Evolutionary conservation across 2,113 vertebrate species (phyloP), one percentile per base, ranked within the genome.

Genomic region (Amazona vittata): DNA sequence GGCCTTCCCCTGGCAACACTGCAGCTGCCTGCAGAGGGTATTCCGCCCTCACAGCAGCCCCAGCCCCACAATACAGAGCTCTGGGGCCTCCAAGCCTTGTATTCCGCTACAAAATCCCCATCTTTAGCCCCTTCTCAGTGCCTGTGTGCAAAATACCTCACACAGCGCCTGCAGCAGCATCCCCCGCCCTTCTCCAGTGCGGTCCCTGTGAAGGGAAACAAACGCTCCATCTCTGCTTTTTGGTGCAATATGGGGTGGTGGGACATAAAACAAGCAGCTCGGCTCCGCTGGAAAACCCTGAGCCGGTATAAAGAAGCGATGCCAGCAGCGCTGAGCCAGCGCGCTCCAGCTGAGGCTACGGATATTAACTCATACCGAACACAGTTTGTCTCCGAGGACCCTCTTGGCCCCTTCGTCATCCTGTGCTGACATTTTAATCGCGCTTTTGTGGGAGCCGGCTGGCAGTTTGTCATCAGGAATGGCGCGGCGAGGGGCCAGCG

Each of bases 391-490:
- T 98, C 98, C 95, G 93, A 98, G 98, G 98, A 98, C 98, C 98
- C 97, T 98, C 97, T 97, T 97, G 98, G 98, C 98, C 98, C 98
- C 98, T 99, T 98, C 97, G 98, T 98, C 98, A 98, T 98, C 98
- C 98, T 98, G 98, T 98, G 98, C 98, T 98, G 98, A 98, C 98
- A 98, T 98, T 98, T 98, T 98, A 98, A 98, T 98, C 96, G 98
- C 96, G 98, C 98, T 98, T 98, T 98, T 98, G 98, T 98, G 98
- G 98, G 98, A 98, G 98, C 98, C 94, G 98, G 98, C 98, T 98
- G 98, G 98, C 98, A 98, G 98, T 99, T 98, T 99, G 98, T 99
- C 99, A 99, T 98, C 97, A 96, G 98, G 98, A 98, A 98, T 95
- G 98, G 98, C 98, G 97, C 99, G 98, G 97, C 94, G 98, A 98